Conservation (phyloP, 1,140 invertebrate species). For the Eulimnadia texana region DNA sequence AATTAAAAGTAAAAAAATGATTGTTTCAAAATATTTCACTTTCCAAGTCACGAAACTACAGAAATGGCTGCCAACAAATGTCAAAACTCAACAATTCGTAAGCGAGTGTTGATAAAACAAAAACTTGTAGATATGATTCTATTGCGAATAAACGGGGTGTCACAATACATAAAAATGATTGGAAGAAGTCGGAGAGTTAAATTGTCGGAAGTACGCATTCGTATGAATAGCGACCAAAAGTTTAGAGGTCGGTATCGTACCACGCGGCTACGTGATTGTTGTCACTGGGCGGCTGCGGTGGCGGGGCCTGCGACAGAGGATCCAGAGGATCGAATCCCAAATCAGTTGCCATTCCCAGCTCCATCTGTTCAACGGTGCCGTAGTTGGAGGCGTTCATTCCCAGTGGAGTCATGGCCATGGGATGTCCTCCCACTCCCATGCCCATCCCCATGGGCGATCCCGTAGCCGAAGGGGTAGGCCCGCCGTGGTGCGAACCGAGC, state of each 20-base stretch:
- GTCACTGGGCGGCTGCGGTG: conserved; percentile 66
- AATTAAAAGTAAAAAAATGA: too few species aligned
- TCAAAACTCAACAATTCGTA: too few species aligned
- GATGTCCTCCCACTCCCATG: conserved; percentile 2
- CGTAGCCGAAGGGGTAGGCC: conserved; percentile 17
- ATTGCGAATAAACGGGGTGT: too few species aligned
- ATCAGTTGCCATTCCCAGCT: conserved; percentile 57
- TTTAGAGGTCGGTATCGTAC: conserved; percentile 89
- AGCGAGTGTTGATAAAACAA: neutral
- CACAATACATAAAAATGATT: too few species aligned
- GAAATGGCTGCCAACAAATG: too few species aligned
- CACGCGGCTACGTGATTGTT: conserved; percentile 81
- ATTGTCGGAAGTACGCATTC: too few species aligned
- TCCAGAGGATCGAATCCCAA: conserved; percentile 68
- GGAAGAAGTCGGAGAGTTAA: too few species aligned
- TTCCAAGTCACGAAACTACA: too few species aligned
- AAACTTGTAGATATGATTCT: too few species aligned
- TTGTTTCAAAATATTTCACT: too few species aligned
- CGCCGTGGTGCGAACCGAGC: conserved; percentile 52
- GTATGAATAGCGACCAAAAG: too few species aligned
- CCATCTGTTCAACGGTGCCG: conserved; percentile 68
- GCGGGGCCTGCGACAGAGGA: conserved; percentile 38
- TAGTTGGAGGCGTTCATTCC: conserved; percentile 50
- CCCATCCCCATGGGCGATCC: conserved; percentile 4
- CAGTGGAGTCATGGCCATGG: neutral